Percentiles rank a stretch among this genome's conserved stretches.
phyloP scores from a whole-genome alignment of 2,113 vertebrate species.

The Nycticryphes semicollaris region DNA sequence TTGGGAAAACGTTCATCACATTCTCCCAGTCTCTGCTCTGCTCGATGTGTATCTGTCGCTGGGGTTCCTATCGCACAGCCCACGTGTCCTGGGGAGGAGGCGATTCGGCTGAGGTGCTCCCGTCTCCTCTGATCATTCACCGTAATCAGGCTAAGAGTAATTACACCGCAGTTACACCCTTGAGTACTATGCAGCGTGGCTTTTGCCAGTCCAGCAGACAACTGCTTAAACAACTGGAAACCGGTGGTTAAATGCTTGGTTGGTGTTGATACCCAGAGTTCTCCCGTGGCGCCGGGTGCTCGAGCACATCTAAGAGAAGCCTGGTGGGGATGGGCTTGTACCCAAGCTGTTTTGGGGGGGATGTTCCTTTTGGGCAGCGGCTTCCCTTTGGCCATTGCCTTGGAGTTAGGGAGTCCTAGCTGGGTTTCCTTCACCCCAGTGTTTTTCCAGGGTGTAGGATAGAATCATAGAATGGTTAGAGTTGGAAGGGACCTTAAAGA shows the following conservation, averaged over 20 bases:
- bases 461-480: too few relatives aligned
- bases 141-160: background rate
- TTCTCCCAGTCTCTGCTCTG: background rate
- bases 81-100: background rate
- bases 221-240: background rate
- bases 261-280: background rate
- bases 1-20: conserved; percentile 18
- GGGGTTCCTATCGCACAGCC: background rate
- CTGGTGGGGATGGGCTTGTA: background rate
- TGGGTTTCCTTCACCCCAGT: background rate
- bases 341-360: background rate
- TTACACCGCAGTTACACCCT: background rate
- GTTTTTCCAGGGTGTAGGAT: background rate
- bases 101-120: background rate
- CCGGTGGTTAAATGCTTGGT: background rate
- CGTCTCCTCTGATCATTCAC: background rate
- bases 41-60: background rate
- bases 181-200: background rate
- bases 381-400: background rate
- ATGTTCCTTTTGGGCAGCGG: background rate
- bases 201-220: background rate
- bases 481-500: too few relatives aligned
- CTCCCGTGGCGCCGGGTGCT: background rate
- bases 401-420: background rate
- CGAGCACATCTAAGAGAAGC: background rate